Evolutionary conservation across 2,113 vertebrate species (phyloP).

Genomic region (Rhabdomys dilectus): DNA sequence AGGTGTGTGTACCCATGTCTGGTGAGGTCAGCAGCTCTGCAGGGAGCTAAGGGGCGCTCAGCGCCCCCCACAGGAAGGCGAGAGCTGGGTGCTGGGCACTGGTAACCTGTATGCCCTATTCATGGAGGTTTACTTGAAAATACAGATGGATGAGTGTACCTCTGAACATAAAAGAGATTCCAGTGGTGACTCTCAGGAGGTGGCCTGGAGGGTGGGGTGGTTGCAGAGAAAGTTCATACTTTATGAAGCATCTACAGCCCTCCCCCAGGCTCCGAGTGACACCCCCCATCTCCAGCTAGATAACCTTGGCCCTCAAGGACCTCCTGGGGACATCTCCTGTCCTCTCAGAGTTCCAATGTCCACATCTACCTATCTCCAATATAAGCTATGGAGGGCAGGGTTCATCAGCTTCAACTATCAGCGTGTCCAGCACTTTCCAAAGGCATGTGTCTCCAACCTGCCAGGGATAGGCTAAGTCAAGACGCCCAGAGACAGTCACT

Average conservation of each 20-base stretch:
- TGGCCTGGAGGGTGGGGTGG: fast-evolving
- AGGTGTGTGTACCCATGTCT: not conserved
- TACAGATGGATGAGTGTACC: not conserved
- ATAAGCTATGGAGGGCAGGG: not conserved
- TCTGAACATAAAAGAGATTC: not conserved
- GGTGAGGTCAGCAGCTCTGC: not conserved
- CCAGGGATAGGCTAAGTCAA: not conserved
- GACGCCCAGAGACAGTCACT: not conserved
- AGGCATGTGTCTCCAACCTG: not conserved
- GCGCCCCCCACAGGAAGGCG: fast-evolving
- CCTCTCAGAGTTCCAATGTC: not conserved
- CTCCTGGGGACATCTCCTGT: not conserved
- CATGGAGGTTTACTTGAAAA: not conserved
- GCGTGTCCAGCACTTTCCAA: not conserved
- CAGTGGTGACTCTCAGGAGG: not conserved
- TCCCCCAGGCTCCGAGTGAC: not conserved
- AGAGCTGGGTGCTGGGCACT: fast-evolving
- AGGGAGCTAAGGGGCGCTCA: not conserved
- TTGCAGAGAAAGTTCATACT: not conserved
- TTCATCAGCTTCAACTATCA: fast-evolving
- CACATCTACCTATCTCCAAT: not conserved
- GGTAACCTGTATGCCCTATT: not conserved
- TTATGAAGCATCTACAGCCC: not conserved
- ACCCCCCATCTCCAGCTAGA: fast-evolving
- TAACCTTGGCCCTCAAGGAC: not conserved